A percentile compares a stretch with the other conserved stretches of the same genome.
Evolutionary conservation across 2,113 vertebrate species (phyloP).

Genomic region (Ciconia maguari): DNA sequence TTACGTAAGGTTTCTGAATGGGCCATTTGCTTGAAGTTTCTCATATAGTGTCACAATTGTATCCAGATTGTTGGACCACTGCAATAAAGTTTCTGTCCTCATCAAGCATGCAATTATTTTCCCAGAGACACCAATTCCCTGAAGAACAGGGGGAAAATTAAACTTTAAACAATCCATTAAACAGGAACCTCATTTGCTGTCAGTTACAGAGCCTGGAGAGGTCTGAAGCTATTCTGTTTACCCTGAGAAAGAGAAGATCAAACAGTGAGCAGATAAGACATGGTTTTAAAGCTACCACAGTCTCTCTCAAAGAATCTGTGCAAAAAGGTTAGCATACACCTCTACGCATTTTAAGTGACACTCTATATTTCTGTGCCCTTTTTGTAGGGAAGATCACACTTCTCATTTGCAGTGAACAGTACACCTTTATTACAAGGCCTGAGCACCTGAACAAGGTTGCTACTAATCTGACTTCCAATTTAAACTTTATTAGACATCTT

Average conservation of each 20-base stretch:
- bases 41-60: conserved; percentile 63
- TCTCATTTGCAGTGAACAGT: not conserved
- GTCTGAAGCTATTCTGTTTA: conserved; percentile 28
- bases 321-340: not conserved
- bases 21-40: conserved; percentile 65
- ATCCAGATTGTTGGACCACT: conserved; percentile 42
- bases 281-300: not conserved
- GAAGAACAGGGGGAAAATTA: conserved; percentile 44
- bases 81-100: conserved; percentile 56
- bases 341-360: conserved; percentile 28
- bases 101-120: conserved; percentile 42
- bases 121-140: conserved; percentile 39
- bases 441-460: not conserved
- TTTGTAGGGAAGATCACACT: not conserved
- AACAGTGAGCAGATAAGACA: conserved; percentile 18
- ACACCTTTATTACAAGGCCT: not conserved
- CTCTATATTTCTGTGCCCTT: conserved; percentile 20
- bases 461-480: conserved; percentile 2
- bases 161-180: conserved; percentile 34
- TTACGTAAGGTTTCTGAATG: conserved; percentile 72
- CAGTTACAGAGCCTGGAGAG: conserved; percentile 7
- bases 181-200: not conserved
- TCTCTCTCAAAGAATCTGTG: not conserved
- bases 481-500: not conserved
- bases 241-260: conserved; percentile 39